Evolutionary conservation across 30 jellyfish, hydroid and myxozoan genomes (phyloP).

Genomic region (Turritopsis rubra): DNA sequence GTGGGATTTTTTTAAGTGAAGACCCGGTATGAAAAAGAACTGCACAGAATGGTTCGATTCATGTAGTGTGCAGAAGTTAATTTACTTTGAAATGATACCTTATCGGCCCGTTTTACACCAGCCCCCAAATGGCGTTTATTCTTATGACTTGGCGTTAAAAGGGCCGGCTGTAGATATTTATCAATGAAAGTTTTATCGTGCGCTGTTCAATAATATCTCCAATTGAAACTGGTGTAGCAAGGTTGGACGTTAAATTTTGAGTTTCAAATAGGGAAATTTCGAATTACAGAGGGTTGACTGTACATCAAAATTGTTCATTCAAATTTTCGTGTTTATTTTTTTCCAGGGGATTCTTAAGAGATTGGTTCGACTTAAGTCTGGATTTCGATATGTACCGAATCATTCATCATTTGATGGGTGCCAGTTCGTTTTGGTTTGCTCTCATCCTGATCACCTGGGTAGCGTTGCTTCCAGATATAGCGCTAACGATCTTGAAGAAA

Average conservation of each 20-base stretch:
- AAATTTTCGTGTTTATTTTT: background rate
- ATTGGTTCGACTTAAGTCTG: background rate
- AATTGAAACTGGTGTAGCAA: no score
- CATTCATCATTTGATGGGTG: slow-evolving; percentile 14
- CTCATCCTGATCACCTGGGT: slow-evolving; percentile 6
- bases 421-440: slow-evolving; percentile 20
- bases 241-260: background rate
- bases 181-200: no score
- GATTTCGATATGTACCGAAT: slow-evolving; percentile 8
- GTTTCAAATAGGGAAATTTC: background rate
- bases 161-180: no score
- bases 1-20: no score
- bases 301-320: background rate
- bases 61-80: no score
- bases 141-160: no score
- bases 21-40: no score
- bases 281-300: background rate
- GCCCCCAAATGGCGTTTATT: no score
- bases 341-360: background rate
- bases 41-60: no score
- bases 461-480: background rate
- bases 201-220: no score
- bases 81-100: no score
- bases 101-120: no score
- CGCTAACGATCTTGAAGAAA: slow-evolving; percentile 8